A percentile compares a stretch with the other conserved stretches of the same genome.
These are phyloP conservation scores for Drosophila chauvacae DNA, from an alignment of 1,140 invertebrate genomes.

Conservation along the genomic window DNA sequence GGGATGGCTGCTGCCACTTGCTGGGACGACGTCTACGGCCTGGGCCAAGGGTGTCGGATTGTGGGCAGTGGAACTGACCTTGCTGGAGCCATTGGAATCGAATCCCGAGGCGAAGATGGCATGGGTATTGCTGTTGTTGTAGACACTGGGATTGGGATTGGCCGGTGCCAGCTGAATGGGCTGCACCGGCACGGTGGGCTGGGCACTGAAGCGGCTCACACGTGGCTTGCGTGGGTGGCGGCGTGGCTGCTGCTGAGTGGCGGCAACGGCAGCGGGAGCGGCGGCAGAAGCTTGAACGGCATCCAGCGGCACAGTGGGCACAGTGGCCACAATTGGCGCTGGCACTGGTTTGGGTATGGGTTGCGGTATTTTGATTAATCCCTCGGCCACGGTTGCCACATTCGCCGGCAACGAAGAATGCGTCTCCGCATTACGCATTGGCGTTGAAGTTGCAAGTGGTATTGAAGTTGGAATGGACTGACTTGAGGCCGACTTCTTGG, in stretches of 20 bases:
- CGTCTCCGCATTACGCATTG: not conserved
- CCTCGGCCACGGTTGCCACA: not conserved
- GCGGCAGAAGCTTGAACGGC: too few species aligned
- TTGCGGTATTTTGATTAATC: slow-evolving; percentile 2
- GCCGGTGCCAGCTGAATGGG: not conserved
- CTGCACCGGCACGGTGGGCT: not conserved
- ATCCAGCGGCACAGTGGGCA: not conserved
- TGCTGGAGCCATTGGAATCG: not conserved
- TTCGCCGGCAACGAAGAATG: not conserved
- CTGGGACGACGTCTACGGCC: not conserved
- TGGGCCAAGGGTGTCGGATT: not conserved
- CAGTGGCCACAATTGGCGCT: slow-evolving; percentile 5
- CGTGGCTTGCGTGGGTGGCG: not conserved
- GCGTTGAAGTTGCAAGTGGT: too few species aligned
- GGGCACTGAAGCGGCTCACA: not conserved
- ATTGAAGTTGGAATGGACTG: too few species aligned
- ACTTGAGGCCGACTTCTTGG: not conserved
- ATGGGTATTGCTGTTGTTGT: not conserved
- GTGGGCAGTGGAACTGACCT: too few species aligned
- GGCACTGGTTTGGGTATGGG: slow-evolving; percentile 20
- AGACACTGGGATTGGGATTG: not conserved
- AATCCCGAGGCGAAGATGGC: not conserved
- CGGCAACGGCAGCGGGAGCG: too few species aligned
- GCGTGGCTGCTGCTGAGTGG: not conserved
- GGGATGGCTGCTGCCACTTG: not conserved